Evolutionary conservation across 2,113 vertebrate genomes (phyloP).

Genomic region (Eretmochelys imbricata): DNA sequence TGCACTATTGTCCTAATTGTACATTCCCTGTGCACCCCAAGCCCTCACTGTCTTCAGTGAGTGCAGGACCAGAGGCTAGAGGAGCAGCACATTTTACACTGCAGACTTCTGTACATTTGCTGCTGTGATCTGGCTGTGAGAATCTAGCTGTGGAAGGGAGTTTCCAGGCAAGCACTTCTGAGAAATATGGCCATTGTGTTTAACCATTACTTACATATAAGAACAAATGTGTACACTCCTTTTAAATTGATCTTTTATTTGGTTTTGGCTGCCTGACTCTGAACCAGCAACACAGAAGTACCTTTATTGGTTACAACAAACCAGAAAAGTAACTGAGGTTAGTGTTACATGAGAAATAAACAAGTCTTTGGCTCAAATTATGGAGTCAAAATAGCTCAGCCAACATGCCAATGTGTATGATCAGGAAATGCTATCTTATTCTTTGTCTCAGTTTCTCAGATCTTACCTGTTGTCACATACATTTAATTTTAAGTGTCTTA

Average conservation of each 20-base stretch:
- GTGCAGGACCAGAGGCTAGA: neutral
- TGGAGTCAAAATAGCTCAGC: accelerated
- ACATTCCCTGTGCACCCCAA: neutral
- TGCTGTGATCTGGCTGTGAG: neutral
- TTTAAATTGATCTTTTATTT: accelerated
- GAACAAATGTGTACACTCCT: neutral
- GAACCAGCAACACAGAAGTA: accelerated
- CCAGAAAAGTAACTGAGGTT: accelerated
- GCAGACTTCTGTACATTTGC: neutral
- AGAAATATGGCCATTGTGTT: neutral
- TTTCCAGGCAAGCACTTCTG: neutral
- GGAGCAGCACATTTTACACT: neutral
- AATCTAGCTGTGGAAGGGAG: neutral
- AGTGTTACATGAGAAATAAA: accelerated
- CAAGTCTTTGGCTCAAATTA: accelerated
- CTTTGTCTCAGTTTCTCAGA: neutral
- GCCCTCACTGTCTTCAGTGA: neutral
- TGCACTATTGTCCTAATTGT: neutral
- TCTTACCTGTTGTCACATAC: accelerated
- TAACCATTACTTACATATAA: neutral
- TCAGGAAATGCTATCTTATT: accelerated
- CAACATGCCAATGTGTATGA: neutral
- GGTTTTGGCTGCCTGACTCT: neutral
- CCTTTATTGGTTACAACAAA: accelerated
- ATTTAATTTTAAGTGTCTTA: accelerated